These are phyloP conservation scores for Athripsodes cinereus DNA, from an alignment of 2,888 invertebrate genomes.

Conservation along the genomic window DNA sequence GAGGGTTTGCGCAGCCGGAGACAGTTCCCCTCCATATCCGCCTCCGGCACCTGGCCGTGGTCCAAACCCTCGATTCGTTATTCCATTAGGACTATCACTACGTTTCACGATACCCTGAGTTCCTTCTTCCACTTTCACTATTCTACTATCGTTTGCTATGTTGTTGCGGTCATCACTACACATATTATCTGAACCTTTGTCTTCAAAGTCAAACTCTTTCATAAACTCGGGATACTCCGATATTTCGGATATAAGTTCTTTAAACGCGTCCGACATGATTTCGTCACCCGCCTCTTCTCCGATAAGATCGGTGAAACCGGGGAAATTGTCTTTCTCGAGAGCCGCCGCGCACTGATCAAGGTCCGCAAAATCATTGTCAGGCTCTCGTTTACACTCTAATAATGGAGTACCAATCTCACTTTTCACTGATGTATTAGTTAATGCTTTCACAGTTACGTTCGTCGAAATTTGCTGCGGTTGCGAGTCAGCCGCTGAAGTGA, in stretches of 20 bases:
- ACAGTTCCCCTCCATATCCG: slow-evolving; percentile 61
- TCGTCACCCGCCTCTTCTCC: slow-evolving; percentile 79
- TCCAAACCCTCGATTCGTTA: slow-evolving; percentile 25
- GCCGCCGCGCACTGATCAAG: slow-evolving; percentile 79
- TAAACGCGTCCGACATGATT: slow-evolving; percentile 70
- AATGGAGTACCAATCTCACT: slow-evolving; percentile 43
- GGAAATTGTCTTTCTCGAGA: slow-evolving; percentile 78
- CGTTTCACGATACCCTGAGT: slow-evolving; percentile 18
- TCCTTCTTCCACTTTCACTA: slow-evolving; percentile 22
- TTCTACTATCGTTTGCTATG: slow-evolving; percentile 15
- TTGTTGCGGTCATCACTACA: slow-evolving; percentile 13
- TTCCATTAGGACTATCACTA: slow-evolving; percentile 12
- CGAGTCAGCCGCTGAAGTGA: slow-evolving; percentile 80
- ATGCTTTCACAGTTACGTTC: slow-evolving; percentile 83
- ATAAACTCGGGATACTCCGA: slow-evolving; percentile 79
- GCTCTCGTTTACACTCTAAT: slow-evolving; percentile 77
- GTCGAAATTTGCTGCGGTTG: slow-evolving; percentile 88
- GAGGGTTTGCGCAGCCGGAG: slow-evolving; percentile 89
- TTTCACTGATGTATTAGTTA: slow-evolving; percentile 62
- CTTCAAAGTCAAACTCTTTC: slow-evolving; percentile 68
- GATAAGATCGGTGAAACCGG: slow-evolving; percentile 73
- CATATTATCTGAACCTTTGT: slow-evolving; percentile 32
- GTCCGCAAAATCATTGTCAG: slow-evolving; percentile 82
- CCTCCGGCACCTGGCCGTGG: slow-evolving; percentile 49
- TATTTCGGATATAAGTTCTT: slow-evolving; percentile 83